These are phyloP conservation scores for Microhierax caerulescens DNA, from an alignment of 2,797 vertebrate species.

Conservation along the genomic window DNA sequence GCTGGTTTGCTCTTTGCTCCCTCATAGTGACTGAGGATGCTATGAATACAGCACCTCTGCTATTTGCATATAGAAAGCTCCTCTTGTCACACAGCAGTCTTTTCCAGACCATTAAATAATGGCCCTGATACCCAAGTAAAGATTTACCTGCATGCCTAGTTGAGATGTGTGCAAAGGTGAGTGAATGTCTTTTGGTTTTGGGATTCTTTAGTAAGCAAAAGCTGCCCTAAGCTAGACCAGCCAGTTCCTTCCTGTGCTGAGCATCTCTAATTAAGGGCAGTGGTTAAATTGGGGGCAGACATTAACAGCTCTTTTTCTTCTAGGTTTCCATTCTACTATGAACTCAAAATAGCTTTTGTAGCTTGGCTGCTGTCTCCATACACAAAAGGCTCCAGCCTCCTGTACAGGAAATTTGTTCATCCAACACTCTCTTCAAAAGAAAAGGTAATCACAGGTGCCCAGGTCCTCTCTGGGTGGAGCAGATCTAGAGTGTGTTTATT, in stretches of 20 bases:
- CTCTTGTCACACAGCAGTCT: background rate
- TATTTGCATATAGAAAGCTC: background rate
- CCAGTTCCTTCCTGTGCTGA: background rate
- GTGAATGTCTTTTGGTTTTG: background rate
- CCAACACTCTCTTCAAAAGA: constrained; percentile 98
- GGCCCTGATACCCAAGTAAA: background rate
- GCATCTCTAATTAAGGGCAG: background rate
- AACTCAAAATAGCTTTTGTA: constrained; percentile 98
- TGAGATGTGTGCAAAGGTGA: background rate
- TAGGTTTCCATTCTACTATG: constrained; percentile 99
- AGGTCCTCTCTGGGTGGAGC: background rate
- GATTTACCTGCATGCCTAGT: background rate
- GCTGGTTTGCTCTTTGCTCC: background rate
- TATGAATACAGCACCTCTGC: background rate
- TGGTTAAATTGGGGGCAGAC: background rate
- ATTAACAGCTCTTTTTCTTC: constrained; percentile 30
- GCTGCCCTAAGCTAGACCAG: background rate
- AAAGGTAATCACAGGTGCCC: constrained; percentile 83
- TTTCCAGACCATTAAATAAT: background rate
- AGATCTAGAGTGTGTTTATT: background rate
- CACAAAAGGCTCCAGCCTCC: constrained; percentile 96
- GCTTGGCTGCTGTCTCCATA: constrained; percentile 98
- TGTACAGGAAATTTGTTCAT: constrained; percentile 98
- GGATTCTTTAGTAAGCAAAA: background rate
- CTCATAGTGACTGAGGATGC: background rate